Evolutionary conservation across 2,113 vertebrate genomes (phyloP).

Genomic region (Gasterosteus aculeatus): DNA sequence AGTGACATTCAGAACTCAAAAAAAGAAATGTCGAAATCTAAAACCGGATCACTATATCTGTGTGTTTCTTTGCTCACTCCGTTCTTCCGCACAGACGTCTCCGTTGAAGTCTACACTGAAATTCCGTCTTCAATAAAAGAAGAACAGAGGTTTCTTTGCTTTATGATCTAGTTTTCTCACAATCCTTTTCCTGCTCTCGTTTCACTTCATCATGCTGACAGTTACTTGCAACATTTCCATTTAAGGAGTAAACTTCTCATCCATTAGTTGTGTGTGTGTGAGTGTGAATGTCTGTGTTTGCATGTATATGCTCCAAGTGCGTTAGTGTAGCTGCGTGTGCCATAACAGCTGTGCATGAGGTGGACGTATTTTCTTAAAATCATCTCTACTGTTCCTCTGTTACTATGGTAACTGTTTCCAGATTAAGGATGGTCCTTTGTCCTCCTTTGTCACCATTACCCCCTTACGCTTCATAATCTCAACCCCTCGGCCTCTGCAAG

Average conservation of each 20-base stretch:
- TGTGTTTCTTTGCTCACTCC: neutral
- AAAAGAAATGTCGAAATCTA: neutral
- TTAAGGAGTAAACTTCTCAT: conserved; percentile 9
- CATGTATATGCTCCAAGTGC: conserved; percentile 2
- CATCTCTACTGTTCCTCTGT: conserved; percentile 61
- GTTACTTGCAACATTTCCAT: conserved; percentile 18
- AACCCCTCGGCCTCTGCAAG: conserved; percentile 18
- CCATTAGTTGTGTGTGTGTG: conserved; percentile 1
- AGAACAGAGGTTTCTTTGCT: neutral
- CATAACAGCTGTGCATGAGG: conserved; percentile 3
- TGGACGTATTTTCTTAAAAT: conserved; percentile 49
- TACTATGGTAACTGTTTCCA: conserved; percentile 69
- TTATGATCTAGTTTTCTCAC: conserved; percentile 22
- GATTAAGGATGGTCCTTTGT: conserved; percentile 57
- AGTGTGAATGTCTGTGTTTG: conserved; percentile 12
- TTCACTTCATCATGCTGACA: conserved; percentile 33
- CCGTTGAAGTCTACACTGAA: neutral
- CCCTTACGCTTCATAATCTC: conserved; percentile 37
- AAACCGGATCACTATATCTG: neutral
- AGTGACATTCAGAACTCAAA: neutral
- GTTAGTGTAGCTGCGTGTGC: conserved; percentile 3
- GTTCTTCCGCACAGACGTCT: neutral
- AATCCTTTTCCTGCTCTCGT: neutral
- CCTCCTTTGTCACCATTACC: conserved; percentile 41
- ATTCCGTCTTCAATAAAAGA: conserved; percentile 10